These are phyloP conservation scores for Spilogale gracilis DNA, from an alignment of 2,113 vertebrate genomes.

Conservation along the genomic window DNA sequence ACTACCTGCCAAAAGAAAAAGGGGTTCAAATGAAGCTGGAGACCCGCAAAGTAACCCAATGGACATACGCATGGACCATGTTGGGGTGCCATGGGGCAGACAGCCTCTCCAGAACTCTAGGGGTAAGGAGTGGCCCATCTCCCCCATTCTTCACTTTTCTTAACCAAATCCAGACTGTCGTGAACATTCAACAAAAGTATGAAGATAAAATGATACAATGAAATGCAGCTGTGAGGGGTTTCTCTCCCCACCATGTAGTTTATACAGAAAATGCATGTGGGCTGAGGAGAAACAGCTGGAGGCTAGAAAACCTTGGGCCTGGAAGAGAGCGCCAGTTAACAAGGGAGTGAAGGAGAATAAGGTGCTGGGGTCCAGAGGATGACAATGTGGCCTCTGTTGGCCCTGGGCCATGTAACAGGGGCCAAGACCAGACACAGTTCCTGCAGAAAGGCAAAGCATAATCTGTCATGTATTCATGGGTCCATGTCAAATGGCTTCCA, in stretches of 20 bases:
- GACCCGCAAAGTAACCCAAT: neutral
- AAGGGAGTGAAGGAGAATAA: neutral
- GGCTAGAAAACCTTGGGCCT: neutral
- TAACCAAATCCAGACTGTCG: neutral
- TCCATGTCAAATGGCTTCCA: neutral
- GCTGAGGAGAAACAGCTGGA: fast-evolving
- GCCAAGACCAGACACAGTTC: neutral
- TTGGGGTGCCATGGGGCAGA: neutral
- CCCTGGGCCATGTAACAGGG: neutral
- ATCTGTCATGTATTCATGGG: neutral
- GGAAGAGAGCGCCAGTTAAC: neutral
- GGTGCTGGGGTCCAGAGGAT: neutral
- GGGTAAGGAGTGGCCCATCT: neutral
- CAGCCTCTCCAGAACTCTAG: neutral
- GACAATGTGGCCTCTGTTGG: neutral
- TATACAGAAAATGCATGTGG: neutral
- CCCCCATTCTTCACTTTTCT: neutral
- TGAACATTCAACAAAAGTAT: neutral
- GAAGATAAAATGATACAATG: neutral
- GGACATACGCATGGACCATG: neutral
- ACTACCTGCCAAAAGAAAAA: neutral
- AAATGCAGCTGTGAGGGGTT: neutral
- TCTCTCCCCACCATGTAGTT: fast-evolving
- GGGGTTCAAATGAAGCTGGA: neutral
- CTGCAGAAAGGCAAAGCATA: neutral